A percentile compares a stretch with the other conserved stretches of the same genome.
Evolutionary conservation across 2,113 vertebrate genomes (phyloP).

Genomic region (Percopsis transmontana): DNA sequence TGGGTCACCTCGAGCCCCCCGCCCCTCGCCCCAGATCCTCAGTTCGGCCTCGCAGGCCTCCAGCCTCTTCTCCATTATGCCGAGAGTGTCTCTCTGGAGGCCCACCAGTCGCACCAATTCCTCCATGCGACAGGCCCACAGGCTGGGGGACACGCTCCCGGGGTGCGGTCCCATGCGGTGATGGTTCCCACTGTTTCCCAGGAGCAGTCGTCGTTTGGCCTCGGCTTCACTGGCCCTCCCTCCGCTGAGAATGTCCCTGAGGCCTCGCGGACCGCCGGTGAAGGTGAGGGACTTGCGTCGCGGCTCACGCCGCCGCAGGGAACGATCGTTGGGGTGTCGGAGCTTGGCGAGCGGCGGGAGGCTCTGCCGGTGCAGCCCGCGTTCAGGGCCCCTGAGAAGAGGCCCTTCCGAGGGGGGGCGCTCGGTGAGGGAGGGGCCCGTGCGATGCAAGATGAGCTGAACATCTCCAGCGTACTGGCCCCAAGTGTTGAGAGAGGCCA

Average conservation of each 20-base stretch:
- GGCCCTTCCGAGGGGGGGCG: constrained; percentile 89
- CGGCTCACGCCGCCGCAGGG: constrained; percentile 89
- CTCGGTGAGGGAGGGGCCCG: constrained; percentile 91
- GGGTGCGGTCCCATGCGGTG: constrained; percentile 45
- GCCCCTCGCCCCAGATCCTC: constrained; percentile 83
- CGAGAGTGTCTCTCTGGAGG: constrained; percentile 90
- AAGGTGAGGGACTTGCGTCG: constrained; percentile 96
- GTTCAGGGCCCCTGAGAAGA: constrained; percentile 85
- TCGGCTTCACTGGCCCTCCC: constrained; percentile 82
- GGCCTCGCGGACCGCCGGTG: constrained; percentile 88
- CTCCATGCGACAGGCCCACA: constrained; percentile 77
- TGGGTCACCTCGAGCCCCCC: constrained; percentile 70
- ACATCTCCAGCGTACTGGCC: constrained; percentile 97
- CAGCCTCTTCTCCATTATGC: constrained; percentile 85
- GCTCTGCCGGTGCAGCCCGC: constrained; percentile 92
- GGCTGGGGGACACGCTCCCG: constrained; percentile 46
- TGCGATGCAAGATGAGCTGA: constrained; percentile 91
- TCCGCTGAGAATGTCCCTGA: constrained; percentile 89
- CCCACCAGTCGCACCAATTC: constrained; percentile 88
- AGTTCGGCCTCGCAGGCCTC: constrained; percentile 86
- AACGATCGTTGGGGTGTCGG: constrained; percentile 83
- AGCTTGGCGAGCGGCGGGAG: constrained; percentile 93
- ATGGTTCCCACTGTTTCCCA: constrained; percentile 63
- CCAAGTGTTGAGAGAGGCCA: constrained; percentile 96
- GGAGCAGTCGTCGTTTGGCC: constrained; percentile 83